Conservation (phyloP, 2,888 invertebrate genomes). For the Ptychoptera contaminata region DNA sequence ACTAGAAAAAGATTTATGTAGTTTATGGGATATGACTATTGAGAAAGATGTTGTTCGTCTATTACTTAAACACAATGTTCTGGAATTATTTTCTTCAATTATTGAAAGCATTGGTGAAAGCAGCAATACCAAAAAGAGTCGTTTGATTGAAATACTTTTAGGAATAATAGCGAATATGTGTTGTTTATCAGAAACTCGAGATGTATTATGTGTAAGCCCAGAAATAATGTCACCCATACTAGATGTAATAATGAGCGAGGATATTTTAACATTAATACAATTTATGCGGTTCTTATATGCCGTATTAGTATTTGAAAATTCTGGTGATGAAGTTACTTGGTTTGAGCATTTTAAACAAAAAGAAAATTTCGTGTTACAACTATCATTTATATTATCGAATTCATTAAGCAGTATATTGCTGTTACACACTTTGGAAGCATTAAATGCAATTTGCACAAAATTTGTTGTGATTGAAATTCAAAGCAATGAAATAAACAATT, state of each 20-base stretch:
- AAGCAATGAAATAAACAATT: conserved; percentile 13
- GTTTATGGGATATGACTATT: conserved; percentile 73
- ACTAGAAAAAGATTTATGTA: conserved; percentile 58
- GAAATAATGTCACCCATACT: conserved; percentile 40
- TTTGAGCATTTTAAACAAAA: conserved; percentile 33
- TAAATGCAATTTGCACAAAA: conserved; percentile 38
- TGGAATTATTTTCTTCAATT: conserved; percentile 36
- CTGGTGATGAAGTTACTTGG: conserved; percentile 31
- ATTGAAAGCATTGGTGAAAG: conserved; percentile 34
- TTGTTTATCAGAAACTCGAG: conserved; percentile 44
- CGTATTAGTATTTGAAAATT: conserved; percentile 33
- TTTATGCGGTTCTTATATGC: conserved; percentile 49
- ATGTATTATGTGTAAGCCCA: conserved; percentile 38
- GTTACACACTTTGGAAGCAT: conserved; percentile 39
- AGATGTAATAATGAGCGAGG: conserved; percentile 42
- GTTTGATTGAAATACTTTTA: conserved; percentile 63
- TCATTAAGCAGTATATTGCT: conserved; percentile 50
- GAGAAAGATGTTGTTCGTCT: conserved; percentile 60
- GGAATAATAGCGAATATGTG: conserved; percentile 78
- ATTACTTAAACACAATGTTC: conserved; percentile 47
- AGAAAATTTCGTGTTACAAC: conserved; percentile 36
- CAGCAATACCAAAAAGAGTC: conserved; percentile 31
- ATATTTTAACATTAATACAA: conserved; percentile 57
- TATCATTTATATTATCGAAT: conserved; percentile 57
- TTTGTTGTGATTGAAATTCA: conserved; percentile 23